Evolutionary conservation across 1,140 invertebrate genomes (phyloP), one percentile per base, ranked within the genome.

Genomic region (Drosophila seguyi): DNA sequence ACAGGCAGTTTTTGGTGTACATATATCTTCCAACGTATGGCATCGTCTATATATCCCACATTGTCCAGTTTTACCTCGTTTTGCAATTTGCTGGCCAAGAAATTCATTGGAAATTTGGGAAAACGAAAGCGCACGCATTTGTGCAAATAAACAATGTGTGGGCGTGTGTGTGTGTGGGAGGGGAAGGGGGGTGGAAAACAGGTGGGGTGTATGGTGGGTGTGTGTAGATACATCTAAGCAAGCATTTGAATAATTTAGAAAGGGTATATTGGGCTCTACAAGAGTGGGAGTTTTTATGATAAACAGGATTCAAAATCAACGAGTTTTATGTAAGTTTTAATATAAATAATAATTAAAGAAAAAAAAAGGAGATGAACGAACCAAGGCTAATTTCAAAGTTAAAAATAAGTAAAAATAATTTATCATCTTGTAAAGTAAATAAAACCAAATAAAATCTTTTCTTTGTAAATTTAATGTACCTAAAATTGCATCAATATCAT

Each of bases 61-160:
- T 79, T 82, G 66, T 79, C 75, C 76, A 72, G 75, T 63, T 65
- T 55, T 79, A 79, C 59, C 58, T 79, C 67, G 75, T 58, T 77
- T 68, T 69, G 75, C 74, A 78, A 77, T 68, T 77, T 45, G 62
- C 74, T 67, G 73, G 73, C 74, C 74, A 76, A 76, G 55, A 76
- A 86, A 87, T 86, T 87, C 71, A 62, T 77, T 82, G 84, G 84
- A 86, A 83, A 85, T 79, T 79, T 80, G 59, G 53, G 39, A 85
- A 76, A 85, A 77, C 67, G 84, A 84, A 84, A 88, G 66, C 75
- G 74, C 80, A 88, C 80, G 81, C 84, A 84, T 90, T 88, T 90
- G 84, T 80, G 85, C 85, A 87, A 87, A 87, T 87, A 87, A 88
- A 87, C 84, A 87, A 84, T 68, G 42, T 47, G 72, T 58, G 42